Evolutionary conservation across 2,113 vertebrate species (phyloP).

Genomic region (Indicator indicator): DNA sequence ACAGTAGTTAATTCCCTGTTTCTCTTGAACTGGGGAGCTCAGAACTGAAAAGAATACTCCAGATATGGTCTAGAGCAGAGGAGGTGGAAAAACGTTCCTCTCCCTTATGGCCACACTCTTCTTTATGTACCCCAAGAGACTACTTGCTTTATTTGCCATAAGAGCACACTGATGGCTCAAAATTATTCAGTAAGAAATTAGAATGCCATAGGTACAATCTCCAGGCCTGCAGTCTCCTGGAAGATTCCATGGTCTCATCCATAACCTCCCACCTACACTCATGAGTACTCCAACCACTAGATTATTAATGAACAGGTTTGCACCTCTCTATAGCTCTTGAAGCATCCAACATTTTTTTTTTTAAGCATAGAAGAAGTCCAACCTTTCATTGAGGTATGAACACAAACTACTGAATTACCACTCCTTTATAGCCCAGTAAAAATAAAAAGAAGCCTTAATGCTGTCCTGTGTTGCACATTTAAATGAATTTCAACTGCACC

Average conservation of each 20-base stretch:
- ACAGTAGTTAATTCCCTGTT: too few species aligned
- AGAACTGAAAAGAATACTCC: too few species aligned
- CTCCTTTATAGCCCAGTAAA: neutral
- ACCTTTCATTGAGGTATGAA: neutral
- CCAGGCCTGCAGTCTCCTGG: neutral
- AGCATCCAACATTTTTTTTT: neutral
- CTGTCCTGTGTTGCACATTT: neutral
- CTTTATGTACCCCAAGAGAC: too few species aligned
- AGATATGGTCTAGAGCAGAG: too few species aligned
- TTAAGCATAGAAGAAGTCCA: neutral
- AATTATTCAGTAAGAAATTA: neutral
- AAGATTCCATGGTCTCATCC: neutral
- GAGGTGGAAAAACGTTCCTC: too few species aligned
- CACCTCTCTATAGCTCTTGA: neutral
- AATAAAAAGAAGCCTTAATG: neutral
- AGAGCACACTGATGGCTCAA: too few species aligned
- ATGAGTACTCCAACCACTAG: rapidly evolving
- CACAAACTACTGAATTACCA: neutral
- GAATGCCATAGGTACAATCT: neutral
- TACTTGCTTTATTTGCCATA: too few species aligned
- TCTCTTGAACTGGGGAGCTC: too few species aligned
- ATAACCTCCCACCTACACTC: neutral
- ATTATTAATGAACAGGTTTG: neutral
- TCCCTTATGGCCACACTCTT: too few species aligned
- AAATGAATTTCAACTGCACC: neutral